Conservation (phyloP, 1,140 invertebrate species). For the Periplaneta americana region DNA sequence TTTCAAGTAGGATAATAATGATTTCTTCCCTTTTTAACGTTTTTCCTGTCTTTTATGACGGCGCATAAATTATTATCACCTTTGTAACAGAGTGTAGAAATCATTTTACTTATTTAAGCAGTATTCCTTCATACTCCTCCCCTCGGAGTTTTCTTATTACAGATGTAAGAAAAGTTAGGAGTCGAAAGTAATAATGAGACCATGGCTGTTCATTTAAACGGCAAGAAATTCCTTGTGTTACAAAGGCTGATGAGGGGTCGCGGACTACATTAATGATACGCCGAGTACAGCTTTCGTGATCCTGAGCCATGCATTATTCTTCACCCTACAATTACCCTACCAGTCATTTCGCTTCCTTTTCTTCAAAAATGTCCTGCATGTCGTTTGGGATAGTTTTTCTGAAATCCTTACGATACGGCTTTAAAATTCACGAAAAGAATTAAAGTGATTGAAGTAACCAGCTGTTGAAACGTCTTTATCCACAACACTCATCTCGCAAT, state of each 20-base stretch:
- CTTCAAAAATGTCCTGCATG: no score
- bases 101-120: neutral
- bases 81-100: neutral
- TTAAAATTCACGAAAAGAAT: neutral
- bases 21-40: neutral
- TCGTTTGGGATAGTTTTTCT: no score
- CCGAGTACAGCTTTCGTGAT: neutral
- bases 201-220: neutral
- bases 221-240: neutral
- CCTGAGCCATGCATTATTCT: neutral
- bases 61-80: neutral
- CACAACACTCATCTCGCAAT: no score
- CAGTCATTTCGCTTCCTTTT: neutral
- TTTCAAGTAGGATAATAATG: neutral
- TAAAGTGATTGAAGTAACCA: no score
- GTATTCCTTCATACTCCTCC: neutral
- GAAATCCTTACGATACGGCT: neutral
- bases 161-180: neutral
- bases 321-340: neutral
- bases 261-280: neutral
- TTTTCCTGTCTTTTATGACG: neutral
- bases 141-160: neutral
- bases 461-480: no score
- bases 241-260: neutral
- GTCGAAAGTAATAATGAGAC: neutral